Percentiles rank a stretch among this genome's conserved stretches.
phyloP scores from a whole-genome alignment of 2,888 invertebrate genomes.

The Xestoiulus laeticollis region DNA sequence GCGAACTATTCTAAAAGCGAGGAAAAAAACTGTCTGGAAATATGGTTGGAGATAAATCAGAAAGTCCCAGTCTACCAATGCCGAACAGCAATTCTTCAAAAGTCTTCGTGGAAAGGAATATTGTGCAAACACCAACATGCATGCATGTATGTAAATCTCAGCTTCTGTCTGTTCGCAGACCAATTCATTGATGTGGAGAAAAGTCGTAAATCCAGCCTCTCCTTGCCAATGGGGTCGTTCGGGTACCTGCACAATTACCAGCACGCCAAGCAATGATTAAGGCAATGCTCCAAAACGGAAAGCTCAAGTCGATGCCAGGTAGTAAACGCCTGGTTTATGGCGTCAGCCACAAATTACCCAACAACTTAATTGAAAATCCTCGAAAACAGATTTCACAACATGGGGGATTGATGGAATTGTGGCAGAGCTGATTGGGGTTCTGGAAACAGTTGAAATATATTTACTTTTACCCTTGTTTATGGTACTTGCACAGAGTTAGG shows the following conservation, averaged over 20 bases:
- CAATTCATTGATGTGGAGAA: not conserved
- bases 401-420: not conserved
- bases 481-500: not conserved
- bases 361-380: slow-evolving; percentile 23
- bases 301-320: not conserved
- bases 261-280: slow-evolving; percentile 15
- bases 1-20: too few relatives aligned
- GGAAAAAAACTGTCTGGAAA: too few relatives aligned
- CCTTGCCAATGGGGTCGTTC: not conserved
- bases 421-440: not conserved
- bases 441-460: not conserved
- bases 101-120: too few relatives aligned
- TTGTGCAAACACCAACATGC: too few relatives aligned
- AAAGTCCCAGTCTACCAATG: too few relatives aligned
- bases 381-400: slow-evolving; percentile 28
- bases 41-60: too few relatives aligned
- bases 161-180: too few relatives aligned
- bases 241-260: not conserved
- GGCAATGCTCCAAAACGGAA: not conserved
- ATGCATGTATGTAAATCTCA: too few relatives aligned
- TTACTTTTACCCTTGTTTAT: not conserved
- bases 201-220: not conserved
- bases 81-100: too few relatives aligned
- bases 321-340: slow-evolving; percentile 14
- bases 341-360: slow-evolving; percentile 14